Evolutionary conservation across 1,140 invertebrate species (phyloP), one percentile per base, ranked within the genome.

Genomic region (Monomorium pharaonis): DNA sequence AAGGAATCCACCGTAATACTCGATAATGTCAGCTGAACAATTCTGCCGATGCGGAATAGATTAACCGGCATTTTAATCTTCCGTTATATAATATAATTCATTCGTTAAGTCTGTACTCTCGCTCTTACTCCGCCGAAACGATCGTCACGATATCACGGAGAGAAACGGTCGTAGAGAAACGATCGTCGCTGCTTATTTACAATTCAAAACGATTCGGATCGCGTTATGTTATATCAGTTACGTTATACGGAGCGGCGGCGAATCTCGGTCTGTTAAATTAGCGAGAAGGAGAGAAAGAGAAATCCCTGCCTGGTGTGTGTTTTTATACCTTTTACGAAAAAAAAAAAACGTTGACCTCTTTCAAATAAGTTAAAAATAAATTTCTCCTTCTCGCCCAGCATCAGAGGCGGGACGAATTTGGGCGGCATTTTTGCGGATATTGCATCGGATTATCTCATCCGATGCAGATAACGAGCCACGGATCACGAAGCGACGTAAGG

Each of bases 301-400:
- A 42, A 27, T 14, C 14, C 10, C 24, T 5, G 33, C 2, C 27
- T 27, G n/a, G n/a, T n/a, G n/a, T n/a, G n/a, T n/a, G 12, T 58
- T 58, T 58, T 58, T 3, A 42, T 33, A 60, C 21, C 14, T 12
- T 18, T 24, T 3, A 42, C 1, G 58, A n/a, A 54, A 14, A 30
- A 37, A 56, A 60, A 54, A 14, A 30, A 37, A 56, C 42, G 18
- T 62, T 6, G 9, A 9, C 14, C 3, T 58, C n/a, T n/a, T n/a
- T n/a, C n/a, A 27, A 54, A 54, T 21, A 54, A 72, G 14, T 72
- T 72, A 7, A 54, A 72, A 72, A 72, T 54, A 33, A 72, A 56
- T 74, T 56, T 54, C 30, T 21, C 47, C 1, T 49, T 3, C n/a
- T 27, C 16, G 9, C 9, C 9, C n/a, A n/a, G n/a, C n/a, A 14